Conservation (phyloP, 1,140 invertebrate genomes). For the Bombus waltoni region DNA sequence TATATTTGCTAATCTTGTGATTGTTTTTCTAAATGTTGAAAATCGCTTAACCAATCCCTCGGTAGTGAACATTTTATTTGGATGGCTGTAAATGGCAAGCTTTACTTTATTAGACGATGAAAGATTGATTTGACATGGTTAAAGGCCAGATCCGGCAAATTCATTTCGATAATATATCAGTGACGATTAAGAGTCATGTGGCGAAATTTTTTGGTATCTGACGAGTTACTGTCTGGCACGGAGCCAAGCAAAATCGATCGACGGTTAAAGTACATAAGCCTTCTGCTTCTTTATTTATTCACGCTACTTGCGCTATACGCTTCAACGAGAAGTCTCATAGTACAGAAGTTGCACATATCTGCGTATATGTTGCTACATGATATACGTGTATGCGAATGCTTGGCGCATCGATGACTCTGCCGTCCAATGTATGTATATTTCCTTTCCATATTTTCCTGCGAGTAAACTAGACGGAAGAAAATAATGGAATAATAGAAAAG, state of each 20-base stretch:
- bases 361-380: neutral
- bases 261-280: conserved; percentile 52
- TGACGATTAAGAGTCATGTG: conserved; percentile 22
- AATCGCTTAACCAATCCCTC: no score
- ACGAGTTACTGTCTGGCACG: conserved; percentile 62
- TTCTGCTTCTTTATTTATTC: conserved; percentile 68
- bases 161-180: conserved; percentile 23
- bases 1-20: no score
- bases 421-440: neutral
- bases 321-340: conserved; percentile 1
- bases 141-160: neutral
- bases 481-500: neutral
- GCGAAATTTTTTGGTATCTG: conserved; percentile 67
- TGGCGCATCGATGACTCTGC: neutral
- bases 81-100: no score
- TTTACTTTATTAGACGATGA: no score
- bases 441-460: neutral
- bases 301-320: conserved; percentile 44
- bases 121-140: neutral
- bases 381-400: neutral
- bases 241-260: conserved; percentile 70
- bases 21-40: no score
- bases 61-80: no score
- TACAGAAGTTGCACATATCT: conserved; percentile 14
- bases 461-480: neutral